phyloP scores from a whole-genome alignment of 2,888 invertebrate species.

The Torymus tubicola region DNA sequence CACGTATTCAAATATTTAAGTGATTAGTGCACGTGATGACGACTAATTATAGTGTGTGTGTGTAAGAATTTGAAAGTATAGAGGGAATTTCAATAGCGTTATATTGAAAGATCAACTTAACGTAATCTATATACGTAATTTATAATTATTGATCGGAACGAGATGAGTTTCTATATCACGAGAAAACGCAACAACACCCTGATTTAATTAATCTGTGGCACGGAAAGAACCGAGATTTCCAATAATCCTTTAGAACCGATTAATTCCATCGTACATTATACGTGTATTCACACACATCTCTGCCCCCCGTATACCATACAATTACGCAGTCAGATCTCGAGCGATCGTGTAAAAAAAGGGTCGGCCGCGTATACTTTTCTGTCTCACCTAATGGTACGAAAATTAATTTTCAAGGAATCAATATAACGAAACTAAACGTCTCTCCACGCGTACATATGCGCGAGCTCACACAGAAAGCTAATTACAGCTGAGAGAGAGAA shows the following conservation, averaged over 20 bases:
- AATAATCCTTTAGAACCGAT: conserved; percentile 21
- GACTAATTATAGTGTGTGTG: no score
- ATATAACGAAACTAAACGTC: conserved; percentile 17
- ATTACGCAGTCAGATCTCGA: conserved; percentile 35
- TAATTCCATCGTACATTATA: conserved; percentile 19
- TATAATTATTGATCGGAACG: no score
- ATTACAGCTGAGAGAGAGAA: conserved; percentile 39
- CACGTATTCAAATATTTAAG: no score
- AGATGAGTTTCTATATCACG: no score
- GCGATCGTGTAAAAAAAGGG: background rate
- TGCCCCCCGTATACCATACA: conserved; percentile 41
- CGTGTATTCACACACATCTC: background rate
- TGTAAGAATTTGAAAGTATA: no score
- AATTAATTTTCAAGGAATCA: conserved; percentile 57
- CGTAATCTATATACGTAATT: no score
- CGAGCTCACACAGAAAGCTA: conserved; percentile 32
- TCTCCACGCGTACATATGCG: background rate
- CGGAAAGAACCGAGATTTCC: conserved; percentile 32
- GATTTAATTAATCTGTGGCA: conserved; percentile 12
- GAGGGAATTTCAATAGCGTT: no score
- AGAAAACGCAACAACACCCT: background rate
- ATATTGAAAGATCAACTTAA: no score
- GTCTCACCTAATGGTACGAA: conserved; percentile 49
- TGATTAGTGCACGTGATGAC: no score
- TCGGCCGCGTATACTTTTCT: conserved; percentile 30